A percentile compares a stretch with the other conserved stretches of the same genome.
Evolutionary conservation across 1,140 invertebrate species (phyloP).

Genomic region (Phymastichus coffea): DNA sequence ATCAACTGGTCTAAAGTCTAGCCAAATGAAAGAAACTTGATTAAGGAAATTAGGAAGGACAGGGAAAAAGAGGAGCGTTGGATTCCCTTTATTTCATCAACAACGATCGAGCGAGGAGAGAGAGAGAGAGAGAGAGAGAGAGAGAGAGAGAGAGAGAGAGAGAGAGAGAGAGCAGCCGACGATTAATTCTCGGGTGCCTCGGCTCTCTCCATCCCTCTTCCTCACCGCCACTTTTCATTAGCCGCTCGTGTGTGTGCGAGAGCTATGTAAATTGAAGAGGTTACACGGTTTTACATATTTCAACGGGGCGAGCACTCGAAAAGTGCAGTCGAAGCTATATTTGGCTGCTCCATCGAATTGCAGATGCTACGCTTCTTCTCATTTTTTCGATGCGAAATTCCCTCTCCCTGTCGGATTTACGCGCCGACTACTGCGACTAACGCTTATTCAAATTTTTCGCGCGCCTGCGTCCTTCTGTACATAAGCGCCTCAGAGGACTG

Average conservation of each 20-base stretch:
- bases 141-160: background rate
- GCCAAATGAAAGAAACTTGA: constrained; percentile 9
- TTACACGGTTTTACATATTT: constrained; percentile 58
- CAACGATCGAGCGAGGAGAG: no score
- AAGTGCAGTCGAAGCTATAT: constrained; percentile 51
- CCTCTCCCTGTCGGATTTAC: no score
- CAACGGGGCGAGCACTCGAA: constrained; percentile 47
- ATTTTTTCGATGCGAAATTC: constrained; percentile 42
- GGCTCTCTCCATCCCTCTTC: constrained; percentile 8
- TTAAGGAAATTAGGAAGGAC: constrained; percentile 11
- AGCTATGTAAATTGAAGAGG: constrained; percentile 57
- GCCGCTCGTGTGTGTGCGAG: constrained; percentile 24
- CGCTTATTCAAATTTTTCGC: no score
- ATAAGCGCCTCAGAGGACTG: no score
- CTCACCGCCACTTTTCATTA: constrained; percentile 47
- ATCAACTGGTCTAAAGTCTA: no score
- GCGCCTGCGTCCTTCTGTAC: no score
- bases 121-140: background rate
- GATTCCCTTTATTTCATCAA: constrained; percentile 23
- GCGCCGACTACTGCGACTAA: no score
- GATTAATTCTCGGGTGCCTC: constrained; percentile 24
- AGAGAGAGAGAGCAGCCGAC: constrained; percentile 10
- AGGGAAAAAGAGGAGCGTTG: background rate
- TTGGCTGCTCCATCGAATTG: constrained; percentile 55
- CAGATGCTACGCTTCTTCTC: constrained; percentile 47